A percentile compares a stretch with the other conserved stretches of the same genome.
Evolutionary conservation across 2,888 invertebrate species (phyloP).

Genomic region (Caenorhabditis sp.): DNA sequence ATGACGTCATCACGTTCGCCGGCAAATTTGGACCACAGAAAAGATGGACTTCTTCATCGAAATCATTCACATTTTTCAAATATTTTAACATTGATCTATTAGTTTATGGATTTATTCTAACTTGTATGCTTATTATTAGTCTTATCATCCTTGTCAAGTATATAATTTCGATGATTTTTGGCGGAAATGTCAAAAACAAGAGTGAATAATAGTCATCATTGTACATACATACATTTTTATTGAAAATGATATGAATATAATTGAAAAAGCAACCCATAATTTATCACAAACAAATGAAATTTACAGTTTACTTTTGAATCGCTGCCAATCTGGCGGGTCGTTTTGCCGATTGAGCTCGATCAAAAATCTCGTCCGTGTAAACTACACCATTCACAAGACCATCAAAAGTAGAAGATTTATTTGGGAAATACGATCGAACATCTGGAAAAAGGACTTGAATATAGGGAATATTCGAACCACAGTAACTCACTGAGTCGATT

Average conservation of each 20-base stretch:
- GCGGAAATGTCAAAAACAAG: not conserved
- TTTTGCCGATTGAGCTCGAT: constrained; percentile 35
- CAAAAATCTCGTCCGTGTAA: constrained; percentile 65
- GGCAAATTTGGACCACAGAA: constrained; percentile 33
- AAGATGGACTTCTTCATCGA: constrained; percentile 27
- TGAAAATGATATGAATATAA: not conserved
- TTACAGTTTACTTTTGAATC: constrained; percentile 20
- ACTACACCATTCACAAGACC: constrained; percentile 69
- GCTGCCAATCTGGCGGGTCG: constrained; percentile 49
- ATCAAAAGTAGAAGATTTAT: constrained; percentile 56
- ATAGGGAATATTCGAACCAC: too few relatives aligned
- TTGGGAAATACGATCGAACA: constrained; percentile 52
- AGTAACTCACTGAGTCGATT: constrained; percentile 24
- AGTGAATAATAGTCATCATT: too few relatives aligned
- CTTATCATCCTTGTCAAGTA: constrained; percentile 5
- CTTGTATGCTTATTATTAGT: not conserved
- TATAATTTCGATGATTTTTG: not conserved
- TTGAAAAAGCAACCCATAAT: not conserved
- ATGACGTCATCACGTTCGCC: constrained; percentile 25
- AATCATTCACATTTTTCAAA: constrained; percentile 19
- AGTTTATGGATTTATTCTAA: constrained; percentile 10
- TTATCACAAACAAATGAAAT: not conserved
- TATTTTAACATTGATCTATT: constrained; percentile 38
- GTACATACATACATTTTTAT: not conserved
- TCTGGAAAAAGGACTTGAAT: too few relatives aligned